Evolutionary conservation across 2,113 vertebrate species (phyloP), one percentile per base, ranked within the genome.

Genomic region (Rhipidura dahli): DNA sequence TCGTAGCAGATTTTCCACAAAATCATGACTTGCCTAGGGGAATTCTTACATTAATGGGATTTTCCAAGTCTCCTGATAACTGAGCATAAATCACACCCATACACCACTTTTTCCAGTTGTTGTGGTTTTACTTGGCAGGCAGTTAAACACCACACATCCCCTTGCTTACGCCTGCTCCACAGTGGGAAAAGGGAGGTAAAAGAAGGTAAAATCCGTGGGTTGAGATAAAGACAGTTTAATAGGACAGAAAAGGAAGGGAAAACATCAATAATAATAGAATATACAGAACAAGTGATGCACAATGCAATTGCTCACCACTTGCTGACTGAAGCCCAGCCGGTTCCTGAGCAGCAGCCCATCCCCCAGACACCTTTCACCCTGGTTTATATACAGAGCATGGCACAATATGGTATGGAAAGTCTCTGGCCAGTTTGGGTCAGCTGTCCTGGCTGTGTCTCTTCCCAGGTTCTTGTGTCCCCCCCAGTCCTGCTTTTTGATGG

Each of bases 31-130:
- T 90, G 72, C 85, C 71, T 49, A 18, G 57, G 68, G 94, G 81
- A 93, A 63, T 90, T 94, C 59, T 94, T 78, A 61, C n/a, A 61
- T 82, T 92, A 89, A 94, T 79, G 80, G 85, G 79, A 81, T 97
- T 95, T 92, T 94, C 89, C 91, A 78, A 45, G 64, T 89, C 72
- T 86, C 91, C 66, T 95, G 85, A 71, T 78, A 93, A 83, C 79
- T 90, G 50, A 83, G 56, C 56, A 77, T 78, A 78, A 75, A 86
- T 93, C 79, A 33, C n/a, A 39, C 22, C 31, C 16, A 15, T 40
- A 27, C 37, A 88, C 51, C 3, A 54, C 24, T 77, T 73, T 89
- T 86, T 70, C 68, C 53, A 53, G 1, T 68, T 80, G 81, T 79
- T 79, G 31, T 75, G 69, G 76, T 75, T 87, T 69, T 50, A 75